phyloP scores from a whole-genome alignment of 2,797 vertebrate genomes.

The Clarias platycephalus region DNA sequence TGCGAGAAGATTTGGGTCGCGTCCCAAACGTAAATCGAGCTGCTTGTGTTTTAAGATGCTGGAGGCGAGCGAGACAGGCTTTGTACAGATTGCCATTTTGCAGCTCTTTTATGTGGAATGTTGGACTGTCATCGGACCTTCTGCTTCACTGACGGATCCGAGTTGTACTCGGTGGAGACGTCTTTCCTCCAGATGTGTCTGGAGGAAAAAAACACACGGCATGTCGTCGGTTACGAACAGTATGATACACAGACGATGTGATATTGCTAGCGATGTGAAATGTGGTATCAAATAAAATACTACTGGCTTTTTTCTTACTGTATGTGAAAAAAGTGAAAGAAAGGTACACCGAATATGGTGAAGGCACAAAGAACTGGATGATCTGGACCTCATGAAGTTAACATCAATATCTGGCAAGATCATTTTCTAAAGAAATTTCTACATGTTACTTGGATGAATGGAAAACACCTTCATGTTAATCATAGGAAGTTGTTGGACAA shows the following conservation, averaged over 20 bases:
- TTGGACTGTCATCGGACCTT: slow-evolving; percentile 13
- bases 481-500: neutral
- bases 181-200: slow-evolving; percentile 1
- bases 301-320: neutral
- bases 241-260: neutral
- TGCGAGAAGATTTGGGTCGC: neutral
- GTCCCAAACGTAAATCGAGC: neutral
- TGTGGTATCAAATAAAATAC: neutral
- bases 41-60: neutral
- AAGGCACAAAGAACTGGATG: neutral
- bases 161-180: neutral
- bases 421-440: neutral
- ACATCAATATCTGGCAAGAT: neutral
- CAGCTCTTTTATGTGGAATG: slow-evolving; percentile 12
- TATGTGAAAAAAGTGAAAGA: neutral
- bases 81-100: neutral
- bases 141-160: neutral
- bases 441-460: neutral
- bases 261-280: neutral
- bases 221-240: neutral
- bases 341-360: neutral
- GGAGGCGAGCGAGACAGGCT: neutral
- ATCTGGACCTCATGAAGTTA: neutral
- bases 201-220: slow-evolving; percentile 2
- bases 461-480: neutral